Evolutionary conservation across 2,888 invertebrate genomes (phyloP).

Genomic region (Nycteola revayana): DNA sequence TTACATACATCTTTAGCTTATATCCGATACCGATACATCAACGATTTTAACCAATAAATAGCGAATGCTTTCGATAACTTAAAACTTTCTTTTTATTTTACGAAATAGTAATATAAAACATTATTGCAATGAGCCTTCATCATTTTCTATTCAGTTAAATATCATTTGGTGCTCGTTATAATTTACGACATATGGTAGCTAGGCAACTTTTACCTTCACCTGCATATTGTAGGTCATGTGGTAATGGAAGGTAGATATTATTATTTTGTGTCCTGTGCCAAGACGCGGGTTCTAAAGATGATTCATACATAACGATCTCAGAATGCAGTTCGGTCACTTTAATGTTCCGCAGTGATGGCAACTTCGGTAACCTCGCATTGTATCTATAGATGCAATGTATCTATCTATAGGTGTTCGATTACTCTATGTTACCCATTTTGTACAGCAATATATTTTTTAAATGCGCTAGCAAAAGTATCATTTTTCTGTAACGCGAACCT

Average conservation of each 20-base stretch:
- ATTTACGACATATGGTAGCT: conserved; percentile 39
- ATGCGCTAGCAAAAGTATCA: conserved; percentile 30
- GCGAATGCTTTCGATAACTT: conserved; percentile 15
- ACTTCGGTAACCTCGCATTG: conserved; percentile 43
- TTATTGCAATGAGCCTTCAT: conserved; percentile 21
- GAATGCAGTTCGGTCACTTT: conserved; percentile 70
- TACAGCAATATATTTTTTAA: conserved; percentile 39
- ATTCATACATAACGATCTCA: conserved; percentile 60
- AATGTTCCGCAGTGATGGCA: conserved; percentile 48
- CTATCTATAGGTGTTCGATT: conserved; percentile 18
- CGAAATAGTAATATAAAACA: conserved; percentile 20
- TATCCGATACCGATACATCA: conserved; percentile 9
- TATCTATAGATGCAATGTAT: conserved; percentile 29
- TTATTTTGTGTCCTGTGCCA: conserved; percentile 61
- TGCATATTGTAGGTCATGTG: conserved; percentile 50
- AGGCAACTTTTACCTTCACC: conserved; percentile 46
- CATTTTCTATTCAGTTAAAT: too few relatives aligned
- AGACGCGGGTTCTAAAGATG: conserved; percentile 58
- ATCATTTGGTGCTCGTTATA: conserved; percentile 30
- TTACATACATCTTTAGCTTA: conserved; percentile 13
- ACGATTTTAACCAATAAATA: conserved; percentile 26
- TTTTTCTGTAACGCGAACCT: conserved; percentile 31
- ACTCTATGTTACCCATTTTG: conserved; percentile 25
- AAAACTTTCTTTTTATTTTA: conserved; percentile 31
- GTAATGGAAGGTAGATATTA: conserved; percentile 48